phyloP scores from a whole-genome alignment of 2,113 vertebrate genomes.

The Sprattus sprattus region DNA sequence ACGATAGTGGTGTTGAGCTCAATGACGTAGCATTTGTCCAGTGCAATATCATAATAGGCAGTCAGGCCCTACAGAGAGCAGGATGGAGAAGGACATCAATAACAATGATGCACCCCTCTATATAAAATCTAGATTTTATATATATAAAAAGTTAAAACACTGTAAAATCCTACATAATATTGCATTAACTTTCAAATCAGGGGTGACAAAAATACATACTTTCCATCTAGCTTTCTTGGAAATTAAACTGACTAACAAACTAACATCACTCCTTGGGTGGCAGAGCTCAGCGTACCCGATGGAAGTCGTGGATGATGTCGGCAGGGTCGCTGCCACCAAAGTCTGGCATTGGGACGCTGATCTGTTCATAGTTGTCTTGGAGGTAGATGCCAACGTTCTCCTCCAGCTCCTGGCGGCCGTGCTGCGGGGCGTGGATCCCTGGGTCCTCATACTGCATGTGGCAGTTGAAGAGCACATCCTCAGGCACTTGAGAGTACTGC shows the following conservation, averaged over 20 bases:
- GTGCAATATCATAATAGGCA: slow-evolving; percentile 85
- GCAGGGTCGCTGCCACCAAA: slow-evolving; percentile 88
- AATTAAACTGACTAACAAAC: not conserved
- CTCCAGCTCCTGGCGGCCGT: slow-evolving; percentile 80
- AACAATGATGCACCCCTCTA: not conserved
- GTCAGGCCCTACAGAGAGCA: slow-evolving; percentile 79
- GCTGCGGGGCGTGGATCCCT: slow-evolving; percentile 72
- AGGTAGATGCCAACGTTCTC: slow-evolving; percentile 90
- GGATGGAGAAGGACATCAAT: not conserved
- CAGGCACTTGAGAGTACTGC: slow-evolving; percentile 71
- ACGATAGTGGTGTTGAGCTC: slow-evolving; percentile 90
- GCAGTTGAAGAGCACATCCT: slow-evolving; percentile 88
- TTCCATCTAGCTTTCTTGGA: not conserved
- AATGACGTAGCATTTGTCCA: slow-evolving; percentile 93
- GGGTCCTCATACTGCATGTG: slow-evolving; percentile 84
- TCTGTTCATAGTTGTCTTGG: slow-evolving; percentile 88
- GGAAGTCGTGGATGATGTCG: slow-evolving; percentile 93
- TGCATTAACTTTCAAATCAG: not conserved
- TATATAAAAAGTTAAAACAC: not conserved
- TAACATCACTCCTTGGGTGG: not conserved
- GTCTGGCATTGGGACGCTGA: slow-evolving; percentile 85
- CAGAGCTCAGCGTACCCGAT: slow-evolving; percentile 72
- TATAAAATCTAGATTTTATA: too few relatives aligned
- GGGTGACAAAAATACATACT: not conserved
- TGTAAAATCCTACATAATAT: not conserved